These are phyloP conservation scores for Mustela lutreola DNA, from an alignment of 2,113 vertebrate genomes.

Conservation along the genomic window DNA sequence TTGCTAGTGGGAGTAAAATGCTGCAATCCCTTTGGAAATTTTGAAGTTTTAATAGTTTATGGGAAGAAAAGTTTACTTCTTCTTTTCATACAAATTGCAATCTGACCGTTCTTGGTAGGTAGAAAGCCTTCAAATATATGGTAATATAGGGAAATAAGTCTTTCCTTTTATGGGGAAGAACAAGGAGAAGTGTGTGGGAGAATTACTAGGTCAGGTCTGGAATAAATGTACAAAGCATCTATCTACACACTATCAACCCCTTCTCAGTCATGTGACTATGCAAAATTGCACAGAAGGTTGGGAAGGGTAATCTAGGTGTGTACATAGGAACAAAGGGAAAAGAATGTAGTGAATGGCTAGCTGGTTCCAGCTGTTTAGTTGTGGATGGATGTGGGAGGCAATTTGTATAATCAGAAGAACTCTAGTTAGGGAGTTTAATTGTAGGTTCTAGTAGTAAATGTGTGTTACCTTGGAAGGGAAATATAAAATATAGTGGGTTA, in stretches of 20 bases:
- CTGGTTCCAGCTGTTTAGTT: background rate
- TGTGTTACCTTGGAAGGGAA: background rate
- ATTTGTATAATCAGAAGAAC: background rate
- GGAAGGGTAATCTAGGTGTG: background rate
- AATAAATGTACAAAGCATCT: too few relatives aligned
- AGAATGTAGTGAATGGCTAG: background rate
- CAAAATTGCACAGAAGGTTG: background rate
- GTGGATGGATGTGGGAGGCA: background rate
- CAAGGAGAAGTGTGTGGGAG: background rate
- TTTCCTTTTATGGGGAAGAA: background rate
- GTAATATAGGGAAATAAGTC: background rate
- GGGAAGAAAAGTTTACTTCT: background rate
- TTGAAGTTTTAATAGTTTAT: background rate
- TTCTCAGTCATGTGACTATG: background rate
- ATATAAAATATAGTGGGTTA: background rate
- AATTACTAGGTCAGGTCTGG: background rate
- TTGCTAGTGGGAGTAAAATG: background rate
- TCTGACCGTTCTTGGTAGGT: background rate
- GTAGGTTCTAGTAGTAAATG: background rate
- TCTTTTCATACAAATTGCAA: background rate
- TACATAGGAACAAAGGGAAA: background rate
- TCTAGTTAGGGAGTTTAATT: background rate
- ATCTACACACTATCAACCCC: accelerated
- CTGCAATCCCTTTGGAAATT: background rate
- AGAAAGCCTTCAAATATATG: background rate